Conservation (phyloP, 35 echinoderm and acorn worm species). For the Lytechinus pictus region DNA sequence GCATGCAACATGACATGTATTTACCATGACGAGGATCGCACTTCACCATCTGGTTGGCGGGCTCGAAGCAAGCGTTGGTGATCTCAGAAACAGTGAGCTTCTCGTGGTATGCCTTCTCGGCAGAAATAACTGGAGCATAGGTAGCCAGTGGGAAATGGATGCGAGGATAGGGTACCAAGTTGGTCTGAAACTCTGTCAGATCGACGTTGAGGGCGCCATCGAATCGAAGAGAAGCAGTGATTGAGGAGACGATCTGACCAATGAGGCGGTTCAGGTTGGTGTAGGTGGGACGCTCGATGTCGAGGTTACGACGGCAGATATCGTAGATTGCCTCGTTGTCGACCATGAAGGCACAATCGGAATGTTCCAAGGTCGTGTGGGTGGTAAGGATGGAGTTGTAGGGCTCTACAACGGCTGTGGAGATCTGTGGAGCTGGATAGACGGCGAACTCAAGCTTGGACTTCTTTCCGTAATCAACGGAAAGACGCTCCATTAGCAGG, state of each 20-base stretch:
- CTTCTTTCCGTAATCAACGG: too few species aligned
- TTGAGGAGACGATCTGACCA: slow-evolving; percentile 74
- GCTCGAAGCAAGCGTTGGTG: slow-evolving; percentile 61
- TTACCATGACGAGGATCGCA: slow-evolving; percentile 75
- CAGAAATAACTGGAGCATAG: too few species aligned
- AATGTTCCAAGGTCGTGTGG: slow-evolving; percentile 84
- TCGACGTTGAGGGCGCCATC: too few species aligned
- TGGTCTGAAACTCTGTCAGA: too few species aligned
- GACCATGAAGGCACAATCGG: slow-evolving; percentile 95
- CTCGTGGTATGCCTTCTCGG: too few species aligned
- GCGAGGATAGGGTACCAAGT: too few species aligned
- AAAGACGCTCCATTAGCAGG: too few species aligned
- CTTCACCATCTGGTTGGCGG: slow-evolving; percentile 66
- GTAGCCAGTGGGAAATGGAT: too few species aligned
- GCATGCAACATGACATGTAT: neutral
- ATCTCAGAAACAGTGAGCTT: slow-evolving; percentile 56
- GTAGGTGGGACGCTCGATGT: slow-evolving; percentile 87
- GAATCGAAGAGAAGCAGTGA: too few species aligned
- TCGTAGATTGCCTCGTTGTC: slow-evolving; percentile 96
- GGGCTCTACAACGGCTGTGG: too few species aligned
- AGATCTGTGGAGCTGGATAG: too few species aligned
- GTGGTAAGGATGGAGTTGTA: slow-evolving; percentile 56
- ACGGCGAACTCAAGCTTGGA: too few species aligned
- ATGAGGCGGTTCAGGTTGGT: slow-evolving; percentile 91
- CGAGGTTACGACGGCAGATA: slow-evolving; percentile 87